A percentile compares a stretch with the other conserved stretches of the same genome.
These are phyloP conservation scores for Lepidurus packardi DNA, from an alignment of 1,140 invertebrate genomes.

Conservation along the genomic window DNA sequence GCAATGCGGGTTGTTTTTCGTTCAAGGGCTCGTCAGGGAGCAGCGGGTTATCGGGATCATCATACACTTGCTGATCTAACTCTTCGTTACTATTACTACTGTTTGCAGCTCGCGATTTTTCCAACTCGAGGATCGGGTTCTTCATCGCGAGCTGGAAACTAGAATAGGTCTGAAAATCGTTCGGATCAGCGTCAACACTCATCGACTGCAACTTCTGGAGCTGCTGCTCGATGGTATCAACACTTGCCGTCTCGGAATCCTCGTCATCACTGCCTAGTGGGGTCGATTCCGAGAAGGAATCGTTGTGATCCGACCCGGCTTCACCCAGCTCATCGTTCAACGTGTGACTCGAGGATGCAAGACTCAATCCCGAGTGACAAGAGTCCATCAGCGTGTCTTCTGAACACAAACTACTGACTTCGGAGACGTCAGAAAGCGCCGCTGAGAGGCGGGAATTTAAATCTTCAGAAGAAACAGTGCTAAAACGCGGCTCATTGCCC, in stretches of 20 bases:
- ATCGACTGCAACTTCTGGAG: conserved; percentile 32
- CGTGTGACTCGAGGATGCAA: conserved; percentile 29
- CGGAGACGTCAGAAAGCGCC: conserved; percentile 31
- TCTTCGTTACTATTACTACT: not conserved
- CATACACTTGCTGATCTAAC: conserved; percentile 30
- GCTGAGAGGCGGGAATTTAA: conserved; percentile 33
- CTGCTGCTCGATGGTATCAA: conserved; percentile 33
- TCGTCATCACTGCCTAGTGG: conserved; percentile 24
- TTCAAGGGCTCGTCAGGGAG: conserved; percentile 22
- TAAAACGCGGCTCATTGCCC: conserved; percentile 28
- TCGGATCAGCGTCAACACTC: conserved; percentile 38
- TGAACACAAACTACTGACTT: conserved; percentile 25
- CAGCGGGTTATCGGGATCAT: conserved; percentile 31
- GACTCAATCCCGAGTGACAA: conserved; percentile 23
- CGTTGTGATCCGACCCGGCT: not conserved
- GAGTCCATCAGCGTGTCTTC: conserved; percentile 28
- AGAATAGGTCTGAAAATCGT: conserved; percentile 69
- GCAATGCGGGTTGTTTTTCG: conserved; percentile 25
- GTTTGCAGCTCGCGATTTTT: conserved; percentile 1
- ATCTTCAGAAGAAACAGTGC: conserved; percentile 32
- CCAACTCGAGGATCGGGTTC: conserved; percentile 55
- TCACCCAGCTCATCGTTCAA: conserved; percentile 30
- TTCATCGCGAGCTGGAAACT: conserved; percentile 79
- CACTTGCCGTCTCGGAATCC: conserved; percentile 30
- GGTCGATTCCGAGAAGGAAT: conserved; percentile 24